phyloP scores from a whole-genome alignment of 2,888 invertebrate species.

The Coelogynopora nodosa region DNA sequence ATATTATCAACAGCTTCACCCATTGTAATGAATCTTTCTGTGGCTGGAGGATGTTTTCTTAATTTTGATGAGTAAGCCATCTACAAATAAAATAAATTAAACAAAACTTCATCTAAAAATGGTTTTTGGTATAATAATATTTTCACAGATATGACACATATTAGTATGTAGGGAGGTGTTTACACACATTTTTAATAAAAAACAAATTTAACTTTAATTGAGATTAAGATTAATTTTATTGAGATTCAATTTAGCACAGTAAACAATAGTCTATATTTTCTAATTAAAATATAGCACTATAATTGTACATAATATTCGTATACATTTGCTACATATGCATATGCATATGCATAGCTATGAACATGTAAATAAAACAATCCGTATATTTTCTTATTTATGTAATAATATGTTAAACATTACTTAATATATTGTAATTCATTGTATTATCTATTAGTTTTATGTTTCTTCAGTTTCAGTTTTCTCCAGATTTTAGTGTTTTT shows the following conservation, averaged over 20 bases:
- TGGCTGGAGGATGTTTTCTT: not conserved
- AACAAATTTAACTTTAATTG: not conserved
- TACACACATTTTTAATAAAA: not conserved
- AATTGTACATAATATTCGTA: not conserved
- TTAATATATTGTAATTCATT: too few species aligned
- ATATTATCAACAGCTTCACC: constrained; percentile 15
- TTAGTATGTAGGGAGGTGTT: not conserved
- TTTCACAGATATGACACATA: not conserved
- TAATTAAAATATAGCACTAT: not conserved
- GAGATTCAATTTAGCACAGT: not conserved
- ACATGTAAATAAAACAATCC: not conserved
- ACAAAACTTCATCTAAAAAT: not conserved
- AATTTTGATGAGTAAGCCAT: not conserved
- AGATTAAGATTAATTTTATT: too few species aligned
- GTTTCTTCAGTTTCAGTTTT: too few species aligned
- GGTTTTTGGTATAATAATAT: not conserved
- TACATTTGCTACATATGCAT: not conserved
- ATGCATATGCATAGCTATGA: not conserved
- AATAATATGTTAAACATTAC: not conserved
- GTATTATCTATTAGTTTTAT: too few species aligned
- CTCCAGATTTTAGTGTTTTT: too few species aligned
- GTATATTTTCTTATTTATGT: not conserved
- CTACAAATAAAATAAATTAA: not conserved
- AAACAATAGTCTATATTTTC: not conserved
- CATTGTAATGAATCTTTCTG: constrained; percentile 24